Evolutionary conservation across 2,888 invertebrate genomes (phyloP).

Genomic region (Phlogophora meticulosa): DNA sequence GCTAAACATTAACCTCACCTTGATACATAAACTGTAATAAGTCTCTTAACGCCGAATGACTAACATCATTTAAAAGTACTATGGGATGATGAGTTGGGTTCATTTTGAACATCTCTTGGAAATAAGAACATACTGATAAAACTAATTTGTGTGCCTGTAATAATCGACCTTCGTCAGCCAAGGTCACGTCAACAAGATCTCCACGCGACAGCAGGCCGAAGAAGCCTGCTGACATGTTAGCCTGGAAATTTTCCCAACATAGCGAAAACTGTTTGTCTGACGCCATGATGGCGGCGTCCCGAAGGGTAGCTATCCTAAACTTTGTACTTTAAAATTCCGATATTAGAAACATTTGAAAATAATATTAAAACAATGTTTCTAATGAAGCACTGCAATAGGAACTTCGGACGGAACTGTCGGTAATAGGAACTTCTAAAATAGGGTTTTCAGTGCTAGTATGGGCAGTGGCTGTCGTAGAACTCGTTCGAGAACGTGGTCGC

Average conservation of each 20-base stretch:
- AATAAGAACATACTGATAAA: constrained; percentile 94
- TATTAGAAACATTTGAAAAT: constrained; percentile 88
- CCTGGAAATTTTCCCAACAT: constrained; percentile 95
- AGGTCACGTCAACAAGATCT: constrained; percentile 93
- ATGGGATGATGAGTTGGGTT: constrained; percentile 93
- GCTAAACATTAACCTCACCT: constrained; percentile 94
- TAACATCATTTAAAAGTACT: constrained; percentile 94
- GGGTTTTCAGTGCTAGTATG: no score
- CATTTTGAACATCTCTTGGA: constrained; percentile 94
- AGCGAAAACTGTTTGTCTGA: constrained; percentile 94
- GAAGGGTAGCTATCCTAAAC: constrained; percentile 87
- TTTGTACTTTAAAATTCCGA: constrained; percentile 89
- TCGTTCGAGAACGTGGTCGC: no score
- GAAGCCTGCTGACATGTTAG: constrained; percentile 93
- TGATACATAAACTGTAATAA: constrained; percentile 94
- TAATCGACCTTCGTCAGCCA: constrained; percentile 93
- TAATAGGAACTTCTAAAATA: no score
- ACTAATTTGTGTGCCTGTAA: constrained; percentile 94
- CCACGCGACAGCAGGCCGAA: constrained; percentile 93
- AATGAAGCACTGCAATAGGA: constrained; percentile 77
- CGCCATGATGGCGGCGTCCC: constrained; percentile 92
- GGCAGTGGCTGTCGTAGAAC: no score
- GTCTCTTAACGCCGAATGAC: constrained; percentile 93
- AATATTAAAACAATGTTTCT: constrained; percentile 81
- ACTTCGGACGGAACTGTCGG: no score